phyloP scores from a whole-genome alignment of 2,113 vertebrate species.

The Prochilodus magdalenae region DNA sequence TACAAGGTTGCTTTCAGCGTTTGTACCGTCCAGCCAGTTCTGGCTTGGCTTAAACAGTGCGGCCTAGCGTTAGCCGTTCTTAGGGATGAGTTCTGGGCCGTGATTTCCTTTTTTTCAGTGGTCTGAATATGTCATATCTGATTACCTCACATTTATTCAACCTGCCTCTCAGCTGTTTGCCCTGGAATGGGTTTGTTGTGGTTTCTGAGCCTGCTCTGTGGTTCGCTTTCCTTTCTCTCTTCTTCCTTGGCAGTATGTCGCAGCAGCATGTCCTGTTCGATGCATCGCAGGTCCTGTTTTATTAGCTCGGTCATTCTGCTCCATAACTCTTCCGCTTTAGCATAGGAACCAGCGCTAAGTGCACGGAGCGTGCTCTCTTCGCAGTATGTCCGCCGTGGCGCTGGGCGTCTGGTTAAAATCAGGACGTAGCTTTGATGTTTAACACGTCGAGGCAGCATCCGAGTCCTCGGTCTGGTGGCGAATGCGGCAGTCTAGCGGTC shows the following conservation, averaged over 20 bases:
- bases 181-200: not conserved
- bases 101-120: not conserved
- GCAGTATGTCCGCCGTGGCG: not conserved
- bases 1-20: not conserved
- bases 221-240: not conserved
- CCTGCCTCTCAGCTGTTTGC: conserved; percentile 3
- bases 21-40: not conserved
- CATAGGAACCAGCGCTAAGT: not conserved
- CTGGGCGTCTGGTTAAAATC: not conserved
- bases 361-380: not conserved
- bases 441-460: not conserved
- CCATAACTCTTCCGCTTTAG: not conserved
- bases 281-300: conserved; percentile 24
- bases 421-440: not conserved
- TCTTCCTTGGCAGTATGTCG: not conserved
- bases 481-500: not conserved
- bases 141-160: conserved; percentile 13
- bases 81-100: not conserved
- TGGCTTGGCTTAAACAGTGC: not conserved
- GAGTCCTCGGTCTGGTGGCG: not conserved
- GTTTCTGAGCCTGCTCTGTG: not conserved
- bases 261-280: not conserved
- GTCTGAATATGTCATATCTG: conserved; percentile 31
- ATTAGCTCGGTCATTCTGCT: not conserved
- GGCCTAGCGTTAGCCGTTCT: not conserved